Conservation (phyloP, 1,140 invertebrate genomes). For the Branchinecta lindahli region DNA sequence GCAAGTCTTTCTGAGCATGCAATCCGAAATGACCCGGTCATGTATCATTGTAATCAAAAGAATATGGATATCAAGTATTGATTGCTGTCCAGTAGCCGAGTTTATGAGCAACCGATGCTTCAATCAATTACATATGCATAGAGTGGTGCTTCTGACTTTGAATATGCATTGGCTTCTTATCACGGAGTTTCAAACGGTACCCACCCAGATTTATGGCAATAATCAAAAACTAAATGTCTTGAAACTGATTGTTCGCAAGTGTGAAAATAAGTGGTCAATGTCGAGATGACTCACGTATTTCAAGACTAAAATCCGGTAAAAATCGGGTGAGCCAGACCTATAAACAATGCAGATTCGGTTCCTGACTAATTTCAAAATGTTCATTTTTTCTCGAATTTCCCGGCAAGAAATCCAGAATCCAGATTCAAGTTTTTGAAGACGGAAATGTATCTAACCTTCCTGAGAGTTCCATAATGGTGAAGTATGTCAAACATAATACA, state of each 20-base stretch:
- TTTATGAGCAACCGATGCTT: not conserved
- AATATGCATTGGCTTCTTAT: slow-evolving; percentile 10
- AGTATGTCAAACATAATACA: too few relatives aligned
- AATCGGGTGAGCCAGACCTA: too few relatives aligned
- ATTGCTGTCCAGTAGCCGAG: not conserved
- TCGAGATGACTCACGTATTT: too few relatives aligned
- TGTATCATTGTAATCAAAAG: slow-evolving; percentile 5
- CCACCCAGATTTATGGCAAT: slow-evolving; percentile 10
- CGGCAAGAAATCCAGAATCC: too few relatives aligned
- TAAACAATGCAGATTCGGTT: too few relatives aligned
- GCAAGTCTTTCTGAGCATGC: not conserved
- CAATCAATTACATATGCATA: slow-evolving; percentile 10
- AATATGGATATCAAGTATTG: slow-evolving; percentile 6
- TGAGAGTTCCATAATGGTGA: too few relatives aligned
- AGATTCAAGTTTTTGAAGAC: too few relatives aligned
- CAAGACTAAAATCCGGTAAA: too few relatives aligned
- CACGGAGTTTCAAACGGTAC: not conserved
- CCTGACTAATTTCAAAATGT: too few relatives aligned
- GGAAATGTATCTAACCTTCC: too few relatives aligned
- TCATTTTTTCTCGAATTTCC: too few relatives aligned
- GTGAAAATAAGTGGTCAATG: not conserved
- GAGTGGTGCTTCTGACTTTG: not conserved
- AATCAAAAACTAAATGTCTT: not conserved
- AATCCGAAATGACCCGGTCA: not conserved
- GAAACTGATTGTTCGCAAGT: not conserved